Base-by-base conservation (phyloP, 2,888 invertebrate species). In the Crossocerus cetratus region DNA sequence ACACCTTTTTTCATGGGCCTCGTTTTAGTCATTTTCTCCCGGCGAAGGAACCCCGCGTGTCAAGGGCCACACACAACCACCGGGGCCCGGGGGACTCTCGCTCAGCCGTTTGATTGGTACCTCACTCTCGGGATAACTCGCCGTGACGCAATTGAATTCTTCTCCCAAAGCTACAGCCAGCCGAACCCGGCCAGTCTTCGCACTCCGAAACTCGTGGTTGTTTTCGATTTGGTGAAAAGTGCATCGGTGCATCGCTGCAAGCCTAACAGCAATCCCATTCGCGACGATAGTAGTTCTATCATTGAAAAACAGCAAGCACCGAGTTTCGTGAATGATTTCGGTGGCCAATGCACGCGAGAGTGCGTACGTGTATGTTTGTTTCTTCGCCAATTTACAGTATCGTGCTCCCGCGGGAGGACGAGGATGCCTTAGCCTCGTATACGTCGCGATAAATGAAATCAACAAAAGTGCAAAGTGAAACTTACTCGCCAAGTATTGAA, bases 71-170 rank as follows among this genome's bases (percentile, higher is more conserved):
- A 89, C 88, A 83, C 84, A 77, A 69, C 70, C 69, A 72, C 11
- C 32, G 32, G 32, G n/a, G n/a, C n/a, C 65, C 78, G 76, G 68
- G 73, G 71, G 4, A 78, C 78, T 83, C 79, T 82, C 80, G n/a
- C n/a, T 60, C 84, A 86, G 77, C 71, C 80, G 84, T 86, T 86
- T 84, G 87, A 86, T 74, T 75, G 74, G 69, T 72, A 74, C 81
- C 79, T 81, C 32, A 32, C 77, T 81, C 83, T 80, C 76, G 73
- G 70, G 74, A 80, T 81, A 81, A 84, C 80, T 65, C 81, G 74
- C 76, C 83, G 79, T 85, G 85, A 87, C 83, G 84, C 85, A 86
- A 87, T 86, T 86, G 84, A 84, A 86, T 87, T 86, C 80, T 80
- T 76, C 73, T 76, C 80, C 76, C 72, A 72, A 73, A 60, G 65